Evolutionary conservation across 2,113 vertebrate species (phyloP).

Genomic region (Petaurus breviceps): DNA sequence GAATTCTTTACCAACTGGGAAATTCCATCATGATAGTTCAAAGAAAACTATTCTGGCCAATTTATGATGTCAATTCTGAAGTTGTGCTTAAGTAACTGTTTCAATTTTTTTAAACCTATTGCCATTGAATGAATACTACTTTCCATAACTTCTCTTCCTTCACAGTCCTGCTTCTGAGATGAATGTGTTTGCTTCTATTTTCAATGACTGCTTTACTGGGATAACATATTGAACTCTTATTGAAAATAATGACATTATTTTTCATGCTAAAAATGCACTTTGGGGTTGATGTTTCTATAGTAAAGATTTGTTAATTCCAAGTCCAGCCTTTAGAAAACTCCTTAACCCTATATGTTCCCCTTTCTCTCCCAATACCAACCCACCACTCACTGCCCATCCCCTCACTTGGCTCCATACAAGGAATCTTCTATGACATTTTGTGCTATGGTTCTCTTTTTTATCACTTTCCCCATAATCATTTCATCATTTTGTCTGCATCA

Average conservation of each 20-base stretch:
- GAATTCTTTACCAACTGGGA: slow-evolving; percentile 47
- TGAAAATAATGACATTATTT: not conserved
- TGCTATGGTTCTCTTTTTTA: not conserved
- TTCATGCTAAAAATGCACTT: slow-evolving; percentile 14
- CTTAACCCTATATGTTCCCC: not conserved
- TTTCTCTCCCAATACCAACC: not conserved
- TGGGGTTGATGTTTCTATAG: slow-evolving; percentile 16
- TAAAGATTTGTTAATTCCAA: not conserved
- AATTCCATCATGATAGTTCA: slow-evolving; percentile 61
- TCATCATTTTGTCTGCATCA: not conserved
- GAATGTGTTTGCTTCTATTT: slow-evolving; percentile 26
- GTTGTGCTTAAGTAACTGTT: slow-evolving; percentile 16
- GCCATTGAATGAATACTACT: not conserved
- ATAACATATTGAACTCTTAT: not conserved
- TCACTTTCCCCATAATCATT: not conserved
- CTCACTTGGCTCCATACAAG: not conserved
- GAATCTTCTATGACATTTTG: not conserved
- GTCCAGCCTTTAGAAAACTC: not conserved
- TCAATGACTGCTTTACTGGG: not conserved
- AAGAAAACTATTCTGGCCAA: slow-evolving; percentile 67
- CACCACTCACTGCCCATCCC: not conserved
- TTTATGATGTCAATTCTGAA: slow-evolving; percentile 47
- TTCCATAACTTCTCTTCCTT: slow-evolving; percentile 38
- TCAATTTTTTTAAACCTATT: slow-evolving; percentile 11
- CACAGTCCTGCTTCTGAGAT: slow-evolving; percentile 28